Base-by-base conservation (phyloP, 1,140 invertebrate genomes). In the Orchesella cincta region DNA sequence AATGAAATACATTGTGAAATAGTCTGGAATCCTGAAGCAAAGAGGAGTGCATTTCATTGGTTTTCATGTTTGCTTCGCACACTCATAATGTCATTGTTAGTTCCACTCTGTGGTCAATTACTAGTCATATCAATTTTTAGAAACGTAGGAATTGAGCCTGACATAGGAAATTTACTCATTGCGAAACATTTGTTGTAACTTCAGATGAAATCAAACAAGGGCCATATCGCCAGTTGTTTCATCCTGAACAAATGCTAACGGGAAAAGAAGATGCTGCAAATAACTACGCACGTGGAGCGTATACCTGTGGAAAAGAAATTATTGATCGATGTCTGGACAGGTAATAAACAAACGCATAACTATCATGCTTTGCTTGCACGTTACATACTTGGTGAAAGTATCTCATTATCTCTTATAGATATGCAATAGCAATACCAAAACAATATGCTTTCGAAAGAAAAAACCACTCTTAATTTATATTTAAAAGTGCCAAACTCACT, bases 211-310 rank as follows among this genome's bases (percentile, higher is more conserved):
- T 94, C 70, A 89, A 93, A 78, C 93, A 91, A 75, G 93, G 92
- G 79, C 92, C 92, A 73, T 94, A 94, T 87, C 88, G 92, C 64
- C 92, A 93, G 85, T 87, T 94, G 80, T 94, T 94, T 89, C 92
- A 94, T 85, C 93, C 93, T 71, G 92, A 93, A 85, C 92, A 94
- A 85, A 87, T 94, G 83, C 92, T 94, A 84, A 93, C 92, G 81
- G 92, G 92, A 75, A 93, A 93, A 85, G 64, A 52, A 73, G 93
- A 95, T 85, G 93, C 93, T 34, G 93, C 93, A 74, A 95, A 94
- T 86, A 95, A 95, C 87, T 94, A 94, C 82, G 93, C 93, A 33
- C 88, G 94, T 82, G 88, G 88, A 33, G 88, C 89, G 81, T 90
- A 90, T 83, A 89, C 89, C 52, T 86, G 89, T 75, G 88, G 88